Base-by-base conservation (phyloP, 2,113 vertebrate genomes). In the Festucalex cinctus region DNA sequence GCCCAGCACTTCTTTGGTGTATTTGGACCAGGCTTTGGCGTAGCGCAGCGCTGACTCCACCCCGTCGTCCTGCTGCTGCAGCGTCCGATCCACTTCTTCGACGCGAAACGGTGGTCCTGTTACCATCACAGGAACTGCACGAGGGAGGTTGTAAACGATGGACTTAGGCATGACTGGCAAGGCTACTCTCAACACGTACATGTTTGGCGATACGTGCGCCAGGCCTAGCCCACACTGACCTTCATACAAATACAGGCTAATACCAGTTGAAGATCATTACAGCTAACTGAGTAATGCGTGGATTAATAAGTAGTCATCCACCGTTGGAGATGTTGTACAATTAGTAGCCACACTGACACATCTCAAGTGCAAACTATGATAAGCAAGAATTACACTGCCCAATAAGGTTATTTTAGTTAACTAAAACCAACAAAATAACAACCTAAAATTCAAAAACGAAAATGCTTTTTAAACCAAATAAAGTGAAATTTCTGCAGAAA, bases 1-100 rank as follows among this genome's bases (percentile, higher is more conserved):
- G n/a, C 91, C 87, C 63, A 99, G 91, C 82, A 99, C 90, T 77
- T 97, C 96, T 92, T 98, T 99, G 83, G 94, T 94, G 73, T 99
- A 99, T 86, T 98, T 98, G 80, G 95, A 98, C 96, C 95, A 99
- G 7, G 93, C 91, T 92, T 99, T 99, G 76, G 95, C 94, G 39
- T 99, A 99, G 16, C 93, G 93, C 76, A 99, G 91, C 32, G 95
- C 96, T 0, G 94, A 93, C 78, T 99, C 95, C 84, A 99, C 90
- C 19, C 94, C 95, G 6, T 88, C 93, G 80, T 94, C 93, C 63
- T 90, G 95, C 77, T 90, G 91, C 80, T 94, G 93, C 63, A 98
- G 91, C 60, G 94, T 90, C 54, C 75, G 83, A 79, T 98, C 95
- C 78, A 97, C 89, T 60, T 97, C 94, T 82, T 94, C 86, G 59